Percentiles rank a stretch among this genome's conserved stretches.
Evolutionary conservation across 37 sponge, comb jelly and placozoan species (phyloP).

Genomic region (Halichondria panicea): DNA sequence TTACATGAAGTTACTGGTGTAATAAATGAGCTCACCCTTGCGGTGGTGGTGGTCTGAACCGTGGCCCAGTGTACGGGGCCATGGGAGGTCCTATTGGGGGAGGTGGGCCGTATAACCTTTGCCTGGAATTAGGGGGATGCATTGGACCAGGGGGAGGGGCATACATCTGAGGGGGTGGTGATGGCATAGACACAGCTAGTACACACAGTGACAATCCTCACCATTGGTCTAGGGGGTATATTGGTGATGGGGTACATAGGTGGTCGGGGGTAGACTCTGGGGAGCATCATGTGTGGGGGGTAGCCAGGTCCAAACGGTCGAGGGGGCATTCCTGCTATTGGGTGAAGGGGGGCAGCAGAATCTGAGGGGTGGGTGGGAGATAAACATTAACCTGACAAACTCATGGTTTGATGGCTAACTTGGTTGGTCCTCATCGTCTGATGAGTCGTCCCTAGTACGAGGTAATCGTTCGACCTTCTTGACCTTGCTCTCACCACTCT

Average conservation of each 20-base stretch:
- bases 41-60: background rate
- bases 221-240: background rate
- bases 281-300: conserved; percentile 33
- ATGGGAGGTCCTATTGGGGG: conserved; percentile 12
- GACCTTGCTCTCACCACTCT: background rate
- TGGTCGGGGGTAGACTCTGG: background rate
- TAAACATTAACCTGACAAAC: too few species aligned
- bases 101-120: conserved; percentile 2
- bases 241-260: background rate
- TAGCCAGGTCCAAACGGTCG: background rate
- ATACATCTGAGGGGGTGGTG: conserved; percentile 1
- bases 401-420: too few species aligned
- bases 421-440: conserved; percentile 48
- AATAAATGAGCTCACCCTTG: background rate
- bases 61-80: background rate
- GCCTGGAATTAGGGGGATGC: background rate
- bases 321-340: background rate
- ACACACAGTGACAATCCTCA: background rate
- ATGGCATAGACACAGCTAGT: background rate
- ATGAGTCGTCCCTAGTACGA: conserved; percentile 65
- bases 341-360: background rate
- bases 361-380: background rate
- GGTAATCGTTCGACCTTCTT: background rate
- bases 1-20: background rate
- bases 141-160: background rate